These are phyloP conservation scores for human DNA, from an alignment of 2,113 vertebrate species.

Conservation along the genomic window DNA sequence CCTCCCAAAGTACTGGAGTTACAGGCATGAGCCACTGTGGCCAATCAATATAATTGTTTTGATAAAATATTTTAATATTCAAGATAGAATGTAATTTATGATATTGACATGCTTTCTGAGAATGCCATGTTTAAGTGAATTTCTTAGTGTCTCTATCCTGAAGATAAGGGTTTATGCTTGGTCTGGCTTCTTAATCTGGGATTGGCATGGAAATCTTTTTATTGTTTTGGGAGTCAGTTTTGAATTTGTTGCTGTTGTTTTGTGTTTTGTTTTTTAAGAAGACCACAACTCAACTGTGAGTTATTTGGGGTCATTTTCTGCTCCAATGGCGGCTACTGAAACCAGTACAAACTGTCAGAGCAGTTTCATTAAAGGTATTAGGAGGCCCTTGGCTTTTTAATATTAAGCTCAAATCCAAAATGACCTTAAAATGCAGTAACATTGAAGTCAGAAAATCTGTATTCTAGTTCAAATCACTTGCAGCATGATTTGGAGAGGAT, in stretches of 20 bases:
- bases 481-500: background rate
- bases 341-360: background rate
- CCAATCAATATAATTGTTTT: no score
- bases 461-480: background rate
- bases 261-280: background rate
- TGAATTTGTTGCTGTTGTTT: background rate
- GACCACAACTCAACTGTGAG: background rate
- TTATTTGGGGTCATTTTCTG: background rate
- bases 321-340: background rate
- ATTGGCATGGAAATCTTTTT: background rate
- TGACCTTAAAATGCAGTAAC: background rate
- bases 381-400: background rate
- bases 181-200: background rate
- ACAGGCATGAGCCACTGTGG: no score
- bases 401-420: background rate
- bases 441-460: background rate
- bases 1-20: no score
- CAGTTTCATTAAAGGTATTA: background rate
- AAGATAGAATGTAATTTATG: background rate
- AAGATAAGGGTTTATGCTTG: background rate
- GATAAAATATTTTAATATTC: no score
- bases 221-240: background rate
- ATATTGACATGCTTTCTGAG: background rate
- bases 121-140: background rate
- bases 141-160: background rate